phyloP scores from a whole-genome alignment of 2,113 vertebrate species.

The human (Homo sapiens) region DNA sequence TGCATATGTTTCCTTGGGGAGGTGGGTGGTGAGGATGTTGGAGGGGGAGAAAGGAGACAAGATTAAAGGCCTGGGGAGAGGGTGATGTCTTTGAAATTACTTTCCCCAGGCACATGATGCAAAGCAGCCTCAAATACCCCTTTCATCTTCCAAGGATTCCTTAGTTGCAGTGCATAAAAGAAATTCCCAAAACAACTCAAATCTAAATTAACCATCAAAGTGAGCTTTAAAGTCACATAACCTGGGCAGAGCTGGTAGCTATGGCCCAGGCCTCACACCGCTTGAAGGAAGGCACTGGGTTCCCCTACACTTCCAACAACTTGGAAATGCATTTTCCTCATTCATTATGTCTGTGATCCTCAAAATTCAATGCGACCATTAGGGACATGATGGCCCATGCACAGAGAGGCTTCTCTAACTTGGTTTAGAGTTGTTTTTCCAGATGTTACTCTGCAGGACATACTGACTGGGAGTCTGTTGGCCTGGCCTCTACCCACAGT shows the following conservation, averaged over 20 bases:
- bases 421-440: neutral
- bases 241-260: neutral
- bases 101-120: slow-evolving; percentile 26
- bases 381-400: neutral
- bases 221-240: neutral
- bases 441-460: neutral
- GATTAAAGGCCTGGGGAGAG: slow-evolving; percentile 55
- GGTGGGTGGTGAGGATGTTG: neutral
- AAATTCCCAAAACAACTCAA: slow-evolving; percentile 18
- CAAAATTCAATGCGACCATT: neutral
- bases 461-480: neutral
- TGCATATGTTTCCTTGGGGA: slow-evolving; percentile 47
- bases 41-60: slow-evolving; percentile 20
- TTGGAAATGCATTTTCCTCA: neutral
- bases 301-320: neutral
- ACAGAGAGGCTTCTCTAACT: neutral
- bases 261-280: neutral
- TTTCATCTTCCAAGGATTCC: slow-evolving; percentile 64
- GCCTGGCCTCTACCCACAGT: neutral
- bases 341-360: neutral
- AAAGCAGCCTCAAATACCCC: slow-evolving; percentile 22
- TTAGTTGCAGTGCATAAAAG: slow-evolving; percentile 9
- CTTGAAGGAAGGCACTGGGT: neutral
- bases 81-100: slow-evolving; percentile 53
- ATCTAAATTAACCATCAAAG: neutral